phyloP scores from a whole-genome alignment of 2,888 invertebrate genomes.

The Ormyrus labotus region DNA sequence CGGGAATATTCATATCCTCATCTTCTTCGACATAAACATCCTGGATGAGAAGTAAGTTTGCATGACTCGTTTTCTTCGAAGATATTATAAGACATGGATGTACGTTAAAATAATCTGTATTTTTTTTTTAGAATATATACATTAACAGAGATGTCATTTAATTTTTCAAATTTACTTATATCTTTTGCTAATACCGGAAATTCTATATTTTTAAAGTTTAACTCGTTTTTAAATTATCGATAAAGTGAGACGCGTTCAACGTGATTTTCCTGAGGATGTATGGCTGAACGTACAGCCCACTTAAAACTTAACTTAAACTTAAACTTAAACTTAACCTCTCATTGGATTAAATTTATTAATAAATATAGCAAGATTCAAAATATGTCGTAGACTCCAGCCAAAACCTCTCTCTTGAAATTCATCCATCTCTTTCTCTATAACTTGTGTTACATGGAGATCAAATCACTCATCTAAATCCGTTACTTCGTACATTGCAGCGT shows the following conservation, averaged over 20 bases:
- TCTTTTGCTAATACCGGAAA: conserved; percentile 29
- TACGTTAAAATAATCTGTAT: not conserved
- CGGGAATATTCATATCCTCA: not conserved
- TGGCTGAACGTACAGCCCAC: conserved; percentile 35
- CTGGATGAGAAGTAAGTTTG: not conserved
- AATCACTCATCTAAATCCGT: too few relatives aligned
- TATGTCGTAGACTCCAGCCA: too few relatives aligned
- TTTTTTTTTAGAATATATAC: conserved; percentile 30
- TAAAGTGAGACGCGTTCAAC: conserved; percentile 1
- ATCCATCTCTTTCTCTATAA: too few relatives aligned
- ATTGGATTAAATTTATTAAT: too few relatives aligned
- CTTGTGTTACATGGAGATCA: too few relatives aligned
- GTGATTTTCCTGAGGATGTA: conserved; percentile 10
- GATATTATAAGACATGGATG: not conserved
- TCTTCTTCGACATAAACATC: not conserved
- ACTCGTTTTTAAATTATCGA: not conserved
- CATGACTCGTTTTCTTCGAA: not conserved
- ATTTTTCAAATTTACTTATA: conserved; percentile 43
- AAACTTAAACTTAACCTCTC: conserved; percentile 35
- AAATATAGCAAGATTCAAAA: too few relatives aligned
- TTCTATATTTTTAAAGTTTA: conserved; percentile 39
- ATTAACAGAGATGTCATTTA: conserved; percentile 44
- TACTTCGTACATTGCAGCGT: too few relatives aligned
- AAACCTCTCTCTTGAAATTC: too few relatives aligned
- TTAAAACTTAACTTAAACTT: conserved; percentile 46